A percentile compares a stretch with the other conserved stretches of the same genome.
Evolutionary conservation across 35 echinoderm and acorn worm genomes (phyloP).

Genomic region (Amphiura filiformis): DNA sequence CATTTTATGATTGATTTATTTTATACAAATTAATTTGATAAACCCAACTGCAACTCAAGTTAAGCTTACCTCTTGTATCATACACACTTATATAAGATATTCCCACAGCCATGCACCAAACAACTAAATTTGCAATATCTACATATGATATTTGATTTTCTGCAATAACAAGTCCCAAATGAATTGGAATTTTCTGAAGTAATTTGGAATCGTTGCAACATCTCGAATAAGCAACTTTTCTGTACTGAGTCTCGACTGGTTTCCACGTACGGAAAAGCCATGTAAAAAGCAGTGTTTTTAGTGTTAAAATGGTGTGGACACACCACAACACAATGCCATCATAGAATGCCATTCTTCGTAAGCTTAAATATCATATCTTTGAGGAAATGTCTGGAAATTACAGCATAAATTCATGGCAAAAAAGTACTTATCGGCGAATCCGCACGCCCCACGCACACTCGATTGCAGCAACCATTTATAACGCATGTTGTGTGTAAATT

Average conservation of each 20-base stretch:
- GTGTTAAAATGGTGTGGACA: neutral
- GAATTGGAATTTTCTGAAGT: slow-evolving; percentile 17
- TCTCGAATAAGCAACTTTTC: neutral
- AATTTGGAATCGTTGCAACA: slow-evolving; percentile 3
- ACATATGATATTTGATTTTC: slow-evolving; percentile 17
- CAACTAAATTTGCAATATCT: slow-evolving; percentile 19
- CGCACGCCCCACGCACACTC: neutral
- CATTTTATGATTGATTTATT: no score
- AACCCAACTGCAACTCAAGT: no score
- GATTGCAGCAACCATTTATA: neutral
- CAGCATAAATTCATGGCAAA: neutral
- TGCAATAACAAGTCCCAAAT: slow-evolving; percentile 8
- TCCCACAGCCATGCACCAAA: slow-evolving; percentile 28
- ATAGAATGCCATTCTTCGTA: slow-evolving; percentile 18
- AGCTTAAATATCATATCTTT: neutral
- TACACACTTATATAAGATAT: slow-evolving; percentile 31
- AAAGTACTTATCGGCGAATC: neutral
- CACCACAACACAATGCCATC: neutral
- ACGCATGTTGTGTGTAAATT: neutral
- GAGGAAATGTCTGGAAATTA: no score
- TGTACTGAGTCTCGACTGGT: neutral
- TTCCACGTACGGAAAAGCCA: slow-evolving; percentile 20
- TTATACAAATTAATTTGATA: no score
- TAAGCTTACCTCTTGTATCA: slow-evolving; percentile 30
- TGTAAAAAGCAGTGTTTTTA: slow-evolving; percentile 1